Evolutionary conservation across 2,797 vertebrate species (phyloP).

Genomic region (Coracias cyanogaster): DNA sequence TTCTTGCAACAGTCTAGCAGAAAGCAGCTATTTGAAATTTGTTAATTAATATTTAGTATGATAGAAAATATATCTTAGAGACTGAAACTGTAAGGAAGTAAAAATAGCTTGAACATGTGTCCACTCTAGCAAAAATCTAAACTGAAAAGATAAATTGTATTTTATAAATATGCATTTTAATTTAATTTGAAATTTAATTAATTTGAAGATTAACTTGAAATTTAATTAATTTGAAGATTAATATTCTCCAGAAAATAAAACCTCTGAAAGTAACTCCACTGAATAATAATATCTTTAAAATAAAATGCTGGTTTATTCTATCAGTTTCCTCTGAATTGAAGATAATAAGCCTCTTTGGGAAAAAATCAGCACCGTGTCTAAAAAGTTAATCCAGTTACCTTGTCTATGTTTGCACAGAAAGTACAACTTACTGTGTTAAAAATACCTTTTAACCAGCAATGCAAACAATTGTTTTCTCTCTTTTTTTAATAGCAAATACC

Average conservation of each 20-base stretch:
- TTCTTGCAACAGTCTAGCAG: background rate
- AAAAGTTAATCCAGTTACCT: background rate
- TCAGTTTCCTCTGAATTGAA: background rate
- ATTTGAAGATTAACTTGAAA: no score
- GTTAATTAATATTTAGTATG: background rate
- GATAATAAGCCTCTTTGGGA: background rate
- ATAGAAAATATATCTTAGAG: background rate
- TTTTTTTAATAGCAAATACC: slow-evolving; percentile 92
- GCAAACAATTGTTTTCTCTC: background rate
- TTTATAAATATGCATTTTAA: background rate
- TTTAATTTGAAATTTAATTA: background rate
- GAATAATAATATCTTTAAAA: background rate
- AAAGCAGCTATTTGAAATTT: background rate
- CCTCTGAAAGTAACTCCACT: background rate
- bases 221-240: background rate
- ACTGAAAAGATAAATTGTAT: background rate
- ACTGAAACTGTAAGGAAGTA: background rate
- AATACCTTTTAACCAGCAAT: background rate
- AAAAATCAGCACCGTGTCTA: background rate
- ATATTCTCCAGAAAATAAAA: background rate
- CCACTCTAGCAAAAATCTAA: background rate
- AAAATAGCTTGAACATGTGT: background rate
- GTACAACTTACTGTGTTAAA: background rate
- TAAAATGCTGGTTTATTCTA: background rate
- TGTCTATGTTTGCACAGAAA: background rate